A percentile compares a stretch with the other conserved stretches of the same genome.
Evolutionary conservation across 37 sponge, comb jelly and placozoan species (phyloP).

Genomic region (Halichondria panicea): DNA sequence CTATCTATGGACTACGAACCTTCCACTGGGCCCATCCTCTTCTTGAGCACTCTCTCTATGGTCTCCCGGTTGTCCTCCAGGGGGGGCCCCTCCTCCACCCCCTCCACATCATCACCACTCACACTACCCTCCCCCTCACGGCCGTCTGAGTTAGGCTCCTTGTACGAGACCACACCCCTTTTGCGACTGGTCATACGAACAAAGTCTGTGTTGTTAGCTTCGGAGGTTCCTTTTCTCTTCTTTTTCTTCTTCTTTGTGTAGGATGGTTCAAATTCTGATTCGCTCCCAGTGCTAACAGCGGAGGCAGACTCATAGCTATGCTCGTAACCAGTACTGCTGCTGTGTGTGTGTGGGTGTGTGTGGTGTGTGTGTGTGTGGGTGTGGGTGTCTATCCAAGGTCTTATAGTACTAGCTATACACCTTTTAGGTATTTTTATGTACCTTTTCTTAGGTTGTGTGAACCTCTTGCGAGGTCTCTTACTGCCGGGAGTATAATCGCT

Average conservation of each 20-base stretch:
- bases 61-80: constrained; percentile 51
- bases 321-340: constrained; percentile 5
- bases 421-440: neutral
- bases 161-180: constrained; percentile 51
- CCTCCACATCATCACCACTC: constrained; percentile 17
- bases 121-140: constrained; percentile 28
- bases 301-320: constrained; percentile 6
- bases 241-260: constrained; percentile 4
- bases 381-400: no score
- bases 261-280: constrained; percentile 43
- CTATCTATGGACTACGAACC: constrained; percentile 26
- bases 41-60: constrained; percentile 38
- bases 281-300: constrained; percentile 33
- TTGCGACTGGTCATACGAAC: constrained; percentile 30
- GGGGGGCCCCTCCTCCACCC: constrained; percentile 3
- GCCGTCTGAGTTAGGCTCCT: constrained; percentile 39
- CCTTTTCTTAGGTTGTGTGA: neutral
- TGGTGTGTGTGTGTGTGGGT: no score
- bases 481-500: constrained; percentile 51
- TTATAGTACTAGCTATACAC: neutral
- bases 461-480: constrained; percentile 19
- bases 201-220: constrained; percentile 5
- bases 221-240: no score
- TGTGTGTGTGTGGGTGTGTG: no score
- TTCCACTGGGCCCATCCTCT: constrained; percentile 40